Base-by-base conservation (phyloP, 2,113 vertebrate species). In the Vidua chalybeata region DNA sequence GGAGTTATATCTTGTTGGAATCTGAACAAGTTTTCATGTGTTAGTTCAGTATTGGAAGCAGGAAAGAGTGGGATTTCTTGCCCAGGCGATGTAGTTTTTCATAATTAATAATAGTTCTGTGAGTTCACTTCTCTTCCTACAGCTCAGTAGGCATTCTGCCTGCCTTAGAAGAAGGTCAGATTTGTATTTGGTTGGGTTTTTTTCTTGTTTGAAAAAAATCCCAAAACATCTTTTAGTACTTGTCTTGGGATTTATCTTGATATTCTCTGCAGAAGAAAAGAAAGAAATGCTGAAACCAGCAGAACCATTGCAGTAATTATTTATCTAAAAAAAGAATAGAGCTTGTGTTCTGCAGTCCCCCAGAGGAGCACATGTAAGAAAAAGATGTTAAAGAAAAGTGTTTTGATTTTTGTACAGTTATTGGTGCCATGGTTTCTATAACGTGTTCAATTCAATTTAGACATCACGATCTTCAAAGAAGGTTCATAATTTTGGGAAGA, bases 401-500 rank as follows among this genome's bases (percentile, higher is more conserved):
- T 76, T 63, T 21, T 11, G 9, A 27, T 79, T 90, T 92, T 84
- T 88, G 22, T 66, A 2, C 35, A 66, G 31, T 5, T 52, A 39
- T n/a, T 96, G 46, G 91, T 76, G 35, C 3, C 16, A 28, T 35
- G 71, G 96, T 86, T 94, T 84, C 52, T 95, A 74, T 97, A 82
- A 94, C 80, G 2, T 59, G 17, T 95, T 84, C 89, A 28, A 76
- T 97, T 96, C 48, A 89, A 78, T 98, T 64, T 94, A 99, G 99
- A 98, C 99, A 14, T 99, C 99, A 56, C 98, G 99, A 81, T 97
- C 99, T 75, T 99, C 99, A 54, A 99, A 99, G 97, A 99, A 99
- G 97, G 96, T 99, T 93, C 99, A 99, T 93, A 99, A 99, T 96
- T 99, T 99, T 86, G 99, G 99, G 28, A 99, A 99, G 97, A 98